Base-by-base conservation (phyloP, 2,888 invertebrate genomes). In the Dasysyrphus tricinctus region DNA sequence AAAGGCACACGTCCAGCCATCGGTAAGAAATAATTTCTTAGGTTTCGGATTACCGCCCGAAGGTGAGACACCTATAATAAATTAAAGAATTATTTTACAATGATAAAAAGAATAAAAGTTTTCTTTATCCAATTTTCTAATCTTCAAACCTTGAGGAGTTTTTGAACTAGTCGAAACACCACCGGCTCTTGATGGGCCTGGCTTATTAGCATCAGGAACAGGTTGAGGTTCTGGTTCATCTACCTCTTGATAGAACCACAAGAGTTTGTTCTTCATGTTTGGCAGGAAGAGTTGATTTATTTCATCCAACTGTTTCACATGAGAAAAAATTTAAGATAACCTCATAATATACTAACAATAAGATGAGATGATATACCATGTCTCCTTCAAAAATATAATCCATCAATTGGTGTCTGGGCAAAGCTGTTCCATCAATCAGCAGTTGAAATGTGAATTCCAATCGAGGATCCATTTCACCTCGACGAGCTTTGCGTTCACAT, bases 401-500 rank as follows among this genome's bases (percentile, higher is more conserved):
- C 97, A 97, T 97, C 87, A 97, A 96, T 90, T 97, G 96, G 92
- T 97, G 96, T 39, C 97, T 93, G 0, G 96, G 95, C 69, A 97
- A 93, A 16, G 96, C 96, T 0, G 97, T 97, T 70, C 96, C 96
- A 90, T 97, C 97, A 91, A 97, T 96, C 88, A 97, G 94, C 67
- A 97, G 94, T 91, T 97, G 97, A 93, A 97, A 97, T 80, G 97
- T 96, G 93, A 97, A 97, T 93, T 97, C 97, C 94, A 97, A 93
- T 85, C 97, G 94, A 90, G 97, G 97, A 93, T 97, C 97, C 96
- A 97, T 97, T 92, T 97, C 97, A 93, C 97, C 97, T 79, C 97
- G 94, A 77, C 97, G 94, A 14, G 97, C 97, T 91, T 97, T 97
- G 89, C 97, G 94, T 93, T 97, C 97, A 95, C 97, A 97, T 97